A percentile compares a stretch with the other conserved stretches of the same genome.
These are phyloP conservation scores for Dasysyrphus albostriatus DNA, from an alignment of 2,888 invertebrate species.

Conservation along the genomic window DNA sequence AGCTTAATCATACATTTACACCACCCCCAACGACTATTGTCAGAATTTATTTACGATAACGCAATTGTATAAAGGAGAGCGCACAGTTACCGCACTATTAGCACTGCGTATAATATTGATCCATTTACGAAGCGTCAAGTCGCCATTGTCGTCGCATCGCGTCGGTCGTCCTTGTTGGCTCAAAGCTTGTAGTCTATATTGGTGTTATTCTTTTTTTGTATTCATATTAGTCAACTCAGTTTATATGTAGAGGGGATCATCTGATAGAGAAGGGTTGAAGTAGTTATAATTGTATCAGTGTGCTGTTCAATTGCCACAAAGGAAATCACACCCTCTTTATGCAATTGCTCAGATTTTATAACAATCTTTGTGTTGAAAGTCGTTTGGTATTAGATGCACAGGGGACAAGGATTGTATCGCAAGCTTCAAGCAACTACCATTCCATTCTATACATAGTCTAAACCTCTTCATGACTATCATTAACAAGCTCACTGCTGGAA, in stretches of 20 bases:
- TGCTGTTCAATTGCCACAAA: constrained; percentile 58
- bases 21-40: constrained; percentile 26
- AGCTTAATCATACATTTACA: not conserved
- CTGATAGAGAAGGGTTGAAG: constrained; percentile 17
- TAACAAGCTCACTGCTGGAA: constrained; percentile 26
- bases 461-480: constrained; percentile 49
- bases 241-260: not conserved
- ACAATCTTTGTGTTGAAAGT: constrained; percentile 60
- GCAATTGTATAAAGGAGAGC: constrained; percentile 22
- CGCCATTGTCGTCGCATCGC: not conserved
- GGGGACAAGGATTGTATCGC: constrained; percentile 24
- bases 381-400: constrained; percentile 24
- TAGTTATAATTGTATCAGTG: constrained; percentile 29
- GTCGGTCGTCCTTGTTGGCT: not conserved
- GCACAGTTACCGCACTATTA: constrained; percentile 61
- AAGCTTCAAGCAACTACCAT: constrained; percentile 5
- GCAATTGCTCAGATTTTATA: constrained; percentile 69
- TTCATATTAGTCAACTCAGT: constrained; percentile 4
- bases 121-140: constrained; percentile 17
- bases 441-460: not conserved
- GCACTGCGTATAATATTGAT: constrained; percentile 69
- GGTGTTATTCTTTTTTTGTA: not conserved
- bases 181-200: not conserved
- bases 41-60: constrained; percentile 61
- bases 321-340: constrained; percentile 62